Evolutionary conservation across 2,113 vertebrate species (phyloP).

Genomic region (Numida meleagris): DNA sequence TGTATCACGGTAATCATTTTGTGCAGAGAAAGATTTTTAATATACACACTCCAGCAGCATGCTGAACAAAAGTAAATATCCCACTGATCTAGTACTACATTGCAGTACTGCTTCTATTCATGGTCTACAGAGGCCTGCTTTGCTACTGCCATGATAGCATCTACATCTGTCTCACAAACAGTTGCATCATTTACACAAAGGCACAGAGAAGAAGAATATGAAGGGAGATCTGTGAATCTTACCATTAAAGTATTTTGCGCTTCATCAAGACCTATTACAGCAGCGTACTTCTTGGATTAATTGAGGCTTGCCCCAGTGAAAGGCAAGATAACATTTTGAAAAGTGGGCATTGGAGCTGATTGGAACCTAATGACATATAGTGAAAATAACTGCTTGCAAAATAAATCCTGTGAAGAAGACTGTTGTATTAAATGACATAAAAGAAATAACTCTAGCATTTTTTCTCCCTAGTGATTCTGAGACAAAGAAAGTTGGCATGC

Average conservation of each 20-base stretch:
- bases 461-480: constrained; percentile 6
- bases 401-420: background rate
- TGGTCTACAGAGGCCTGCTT: background rate
- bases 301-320: background rate
- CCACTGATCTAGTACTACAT: background rate
- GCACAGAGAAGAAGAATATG: background rate
- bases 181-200: background rate
- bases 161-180: background rate
- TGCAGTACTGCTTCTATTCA: background rate
- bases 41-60: background rate
- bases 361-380: background rate
- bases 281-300: background rate
- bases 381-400: constrained; percentile 33
- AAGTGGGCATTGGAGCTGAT: background rate
- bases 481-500: constrained; percentile 13
- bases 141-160: background rate
- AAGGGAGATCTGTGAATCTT: background rate
- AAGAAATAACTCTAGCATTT: constrained; percentile 9
- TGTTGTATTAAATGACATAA: background rate
- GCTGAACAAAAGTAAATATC: background rate
- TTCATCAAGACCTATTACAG: background rate
- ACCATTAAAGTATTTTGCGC: background rate
- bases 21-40: background rate
- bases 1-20: background rate
- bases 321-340: background rate